Evolutionary conservation across 2,888 invertebrate genomes (phyloP).

Genomic region (Coenonympha glycerion): DNA sequence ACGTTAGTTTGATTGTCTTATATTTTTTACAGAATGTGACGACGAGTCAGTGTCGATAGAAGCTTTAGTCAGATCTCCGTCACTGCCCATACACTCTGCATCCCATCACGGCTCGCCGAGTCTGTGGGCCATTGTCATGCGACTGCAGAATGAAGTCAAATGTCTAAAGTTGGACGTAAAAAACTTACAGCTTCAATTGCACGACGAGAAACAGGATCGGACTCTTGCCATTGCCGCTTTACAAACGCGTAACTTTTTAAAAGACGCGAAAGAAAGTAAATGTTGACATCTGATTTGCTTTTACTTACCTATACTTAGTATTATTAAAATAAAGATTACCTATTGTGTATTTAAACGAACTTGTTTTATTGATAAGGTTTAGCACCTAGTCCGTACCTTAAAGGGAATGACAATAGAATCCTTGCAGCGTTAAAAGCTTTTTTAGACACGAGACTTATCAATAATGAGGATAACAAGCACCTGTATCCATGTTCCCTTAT

Average conservation of each 20-base stretch:
- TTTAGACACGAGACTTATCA: too few species aligned
- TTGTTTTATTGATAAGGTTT: neutral
- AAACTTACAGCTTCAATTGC: conserved; percentile 77
- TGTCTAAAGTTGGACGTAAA: conserved; percentile 78
- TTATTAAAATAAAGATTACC: conserved; percentile 23
- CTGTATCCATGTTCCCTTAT: too few species aligned
- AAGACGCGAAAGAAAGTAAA: conserved; percentile 70
- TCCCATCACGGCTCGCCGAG: conserved; percentile 72
- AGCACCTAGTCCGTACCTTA: too few species aligned
- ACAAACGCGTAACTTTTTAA: conserved; percentile 58
- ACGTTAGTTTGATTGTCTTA: conserved; percentile 9
- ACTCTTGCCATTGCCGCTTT: conserved; percentile 64
- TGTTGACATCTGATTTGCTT: conserved; percentile 37
- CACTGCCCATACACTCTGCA: conserved; percentile 62
- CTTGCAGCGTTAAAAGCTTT: too few species aligned
- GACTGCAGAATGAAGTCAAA: conserved; percentile 83
- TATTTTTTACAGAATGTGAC: conserved; percentile 68
- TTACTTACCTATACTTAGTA: conserved; percentile 16
- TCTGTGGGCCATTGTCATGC: conserved; percentile 85
- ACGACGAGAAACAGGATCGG: conserved; percentile 79
- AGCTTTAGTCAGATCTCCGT: conserved; percentile 65
- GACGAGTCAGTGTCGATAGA: conserved; percentile 61
- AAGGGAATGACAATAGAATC: too few species aligned
- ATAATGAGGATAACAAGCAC: too few species aligned
- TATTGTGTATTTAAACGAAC: neutral